Conservation (phyloP, 2,888 invertebrate species). For the Junonia oenone region DNA sequence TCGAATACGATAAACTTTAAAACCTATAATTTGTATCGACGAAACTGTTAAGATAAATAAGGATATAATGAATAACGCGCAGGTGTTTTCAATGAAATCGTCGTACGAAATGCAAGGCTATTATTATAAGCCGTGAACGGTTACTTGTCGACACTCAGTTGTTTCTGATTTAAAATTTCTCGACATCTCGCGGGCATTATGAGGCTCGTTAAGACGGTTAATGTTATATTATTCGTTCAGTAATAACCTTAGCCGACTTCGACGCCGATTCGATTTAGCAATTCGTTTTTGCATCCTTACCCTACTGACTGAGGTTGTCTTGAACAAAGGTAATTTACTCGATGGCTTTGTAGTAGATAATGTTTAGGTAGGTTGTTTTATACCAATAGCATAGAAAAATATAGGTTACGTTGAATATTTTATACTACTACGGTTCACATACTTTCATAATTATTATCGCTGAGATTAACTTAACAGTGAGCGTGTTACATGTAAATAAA, state of each 20-base stretch:
- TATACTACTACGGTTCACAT: no score
- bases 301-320: conserved; percentile 22
- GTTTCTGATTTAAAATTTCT: conserved; percentile 15
- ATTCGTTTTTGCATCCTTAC: conserved; percentile 28
- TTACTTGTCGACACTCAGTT: conserved; percentile 2
- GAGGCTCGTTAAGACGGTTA: conserved; percentile 11
- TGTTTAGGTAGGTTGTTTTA: neutral
- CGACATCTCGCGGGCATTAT: conserved; percentile 6
- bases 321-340: conserved; percentile 16
- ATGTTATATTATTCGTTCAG: conserved; percentile 13
- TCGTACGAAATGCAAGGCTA: conserved; percentile 16
- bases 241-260: conserved; percentile 30
- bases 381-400: neutral
- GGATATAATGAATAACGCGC: conserved; percentile 8
- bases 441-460: no score
- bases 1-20: neutral
- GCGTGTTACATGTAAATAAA: no score
- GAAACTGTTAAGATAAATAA: neutral
- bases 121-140: conserved; percentile 17
- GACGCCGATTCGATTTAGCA: conserved; percentile 26
- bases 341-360: neutral
- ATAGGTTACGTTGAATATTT: no score
- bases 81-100: conserved; percentile 20
- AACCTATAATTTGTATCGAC: neutral
- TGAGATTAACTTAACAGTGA: no score